These are phyloP conservation scores for Terrapene triunguis DNA, from an alignment of 2,113 vertebrate genomes.

Conservation along the genomic window DNA sequence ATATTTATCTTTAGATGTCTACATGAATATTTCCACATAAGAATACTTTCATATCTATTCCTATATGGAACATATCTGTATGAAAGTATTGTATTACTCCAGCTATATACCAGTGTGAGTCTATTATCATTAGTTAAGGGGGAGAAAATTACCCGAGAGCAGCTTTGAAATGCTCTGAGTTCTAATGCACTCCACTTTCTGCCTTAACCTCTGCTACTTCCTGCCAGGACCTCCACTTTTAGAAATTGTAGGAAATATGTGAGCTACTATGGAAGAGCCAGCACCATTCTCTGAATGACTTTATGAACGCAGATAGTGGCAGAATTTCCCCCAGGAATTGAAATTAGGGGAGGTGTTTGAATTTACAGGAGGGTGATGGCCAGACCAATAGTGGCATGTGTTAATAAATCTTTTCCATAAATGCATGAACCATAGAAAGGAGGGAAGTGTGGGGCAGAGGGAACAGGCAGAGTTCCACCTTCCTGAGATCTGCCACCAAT, in stretches of 20 bases:
- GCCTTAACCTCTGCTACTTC: neutral
- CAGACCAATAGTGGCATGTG: neutral
- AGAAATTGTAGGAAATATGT: neutral
- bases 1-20: constrained; percentile 7
- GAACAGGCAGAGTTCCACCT: neutral
- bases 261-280: neutral
- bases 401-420: neutral
- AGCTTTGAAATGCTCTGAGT: neutral
- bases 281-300: neutral
- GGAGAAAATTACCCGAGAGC: neutral
- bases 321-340: too few species aligned
- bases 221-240: neutral
- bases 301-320: neutral
- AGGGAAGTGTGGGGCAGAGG: neutral
- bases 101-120: neutral
- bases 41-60: constrained; percentile 10
- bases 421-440: fast-evolving
- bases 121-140: neutral
- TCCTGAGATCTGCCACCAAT: neutral
- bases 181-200: neutral
- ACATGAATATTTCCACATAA: neutral
- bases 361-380: too few species aligned
- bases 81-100: neutral
- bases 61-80: neutral
- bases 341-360: too few species aligned